Conservation (phyloP, 2,888 invertebrate species). For the Diogma glabrata region DNA sequence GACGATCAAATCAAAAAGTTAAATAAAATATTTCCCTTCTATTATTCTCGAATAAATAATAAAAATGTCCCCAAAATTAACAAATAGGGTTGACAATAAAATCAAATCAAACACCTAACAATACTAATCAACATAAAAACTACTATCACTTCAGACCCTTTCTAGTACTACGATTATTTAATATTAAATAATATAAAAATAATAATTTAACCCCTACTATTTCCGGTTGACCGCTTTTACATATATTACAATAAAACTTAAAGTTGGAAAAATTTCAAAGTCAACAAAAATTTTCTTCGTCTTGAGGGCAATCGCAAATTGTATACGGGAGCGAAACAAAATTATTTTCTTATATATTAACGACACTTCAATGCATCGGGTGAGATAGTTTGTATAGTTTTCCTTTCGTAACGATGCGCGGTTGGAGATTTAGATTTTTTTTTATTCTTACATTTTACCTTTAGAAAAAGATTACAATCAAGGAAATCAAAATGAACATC, state of each 20-base stretch:
- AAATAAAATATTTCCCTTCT: too few species aligned
- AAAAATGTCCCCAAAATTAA: background rate
- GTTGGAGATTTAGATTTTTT: constrained; percentile 7
- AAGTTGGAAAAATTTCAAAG: constrained; percentile 5
- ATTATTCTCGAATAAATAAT: background rate
- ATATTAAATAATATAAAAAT: background rate
- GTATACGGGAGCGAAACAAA: background rate
- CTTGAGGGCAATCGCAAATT: background rate
- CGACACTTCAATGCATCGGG: constrained; percentile 2
- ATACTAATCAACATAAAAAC: background rate
- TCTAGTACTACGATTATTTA: background rate
- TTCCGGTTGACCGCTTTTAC: constrained; percentile 8
- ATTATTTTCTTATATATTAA: constrained; percentile 7
- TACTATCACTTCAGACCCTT: background rate
- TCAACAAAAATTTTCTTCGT: background rate
- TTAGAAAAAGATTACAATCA: constrained; percentile 6
- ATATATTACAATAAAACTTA: constrained; percentile 4
- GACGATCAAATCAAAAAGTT: too few species aligned
- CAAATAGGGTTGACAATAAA: background rate
- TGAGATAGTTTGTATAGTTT: background rate
- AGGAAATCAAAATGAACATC: constrained; percentile 8
- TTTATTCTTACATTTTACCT: too few species aligned
- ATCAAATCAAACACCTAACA: constrained; percentile 1
- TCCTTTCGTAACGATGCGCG: background rate
- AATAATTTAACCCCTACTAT: constrained; percentile 10